Evolutionary conservation across 2,888 invertebrate genomes (phyloP), one percentile per base, ranked within the genome.

Genomic region (Drosophila vallismaia): DNA sequence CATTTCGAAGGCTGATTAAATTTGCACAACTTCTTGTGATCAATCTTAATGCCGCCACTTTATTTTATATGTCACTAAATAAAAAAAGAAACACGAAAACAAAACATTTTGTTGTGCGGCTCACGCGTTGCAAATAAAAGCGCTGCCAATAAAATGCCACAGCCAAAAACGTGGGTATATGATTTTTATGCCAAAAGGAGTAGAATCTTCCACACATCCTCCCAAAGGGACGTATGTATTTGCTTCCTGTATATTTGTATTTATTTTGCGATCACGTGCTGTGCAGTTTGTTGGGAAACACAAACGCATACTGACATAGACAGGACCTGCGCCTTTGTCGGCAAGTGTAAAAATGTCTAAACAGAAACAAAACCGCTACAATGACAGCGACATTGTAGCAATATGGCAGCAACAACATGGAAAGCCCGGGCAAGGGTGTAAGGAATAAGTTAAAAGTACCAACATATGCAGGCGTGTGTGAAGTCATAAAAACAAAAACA

Each of bases 111-210:
- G 55, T 49, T 63, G 55, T 68, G 77, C 69, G 66, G 67, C 81
- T 86, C 82, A 82, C 87, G 82, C 81, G 69, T 59, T 84, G 66
- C 82, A 67, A 78, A 82, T 82, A 86, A 86, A 70, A 82, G 76
- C 58, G 78, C 85, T 78, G 85, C 82, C 82, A 86, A 82, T 86
- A 82, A 82, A 82, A 86, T 76, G 81, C 78, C 78, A 76, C 76
- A 82, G 55, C 67, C 70, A 69, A 72, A 29, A 70, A 77, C 87
- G 81, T 82, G 85, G 74, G 64, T 84, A 56, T 59, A 67, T 67
- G 67, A 67, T 73, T 74, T 72, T 73, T 73, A 73, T 74, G 53
- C 52, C 53, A 45, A 50, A 49, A 42, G 36, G 50, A 72, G 58
- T 50, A 56, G 38, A 49, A 58, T 50, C 48, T 64, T 29, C 28